phyloP scores from a whole-genome alignment of 1,140 invertebrate species.

The Agrypnia vestita region DNA sequence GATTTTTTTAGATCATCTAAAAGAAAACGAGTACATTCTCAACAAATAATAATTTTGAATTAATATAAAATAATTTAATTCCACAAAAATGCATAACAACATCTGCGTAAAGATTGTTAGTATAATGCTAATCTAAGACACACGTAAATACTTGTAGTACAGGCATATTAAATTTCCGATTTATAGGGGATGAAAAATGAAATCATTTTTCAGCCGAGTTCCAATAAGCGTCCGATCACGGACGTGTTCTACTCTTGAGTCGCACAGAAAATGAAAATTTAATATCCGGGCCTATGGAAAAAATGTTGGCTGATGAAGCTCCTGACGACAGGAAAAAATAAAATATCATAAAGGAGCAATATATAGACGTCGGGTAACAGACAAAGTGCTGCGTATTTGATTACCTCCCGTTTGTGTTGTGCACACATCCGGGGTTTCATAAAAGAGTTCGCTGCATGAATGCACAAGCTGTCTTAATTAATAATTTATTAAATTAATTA shows the following conservation, averaged over 20 bases:
- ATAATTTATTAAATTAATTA: no score
- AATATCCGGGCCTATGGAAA: conserved; percentile 49
- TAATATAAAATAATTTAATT: no score
- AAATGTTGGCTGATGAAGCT: conserved; percentile 14
- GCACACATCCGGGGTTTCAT: neutral
- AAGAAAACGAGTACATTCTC: no score
- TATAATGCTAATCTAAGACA: no score
- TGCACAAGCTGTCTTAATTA: no score
- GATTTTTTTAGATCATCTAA: no score
- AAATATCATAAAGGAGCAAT: conserved; percentile 4
- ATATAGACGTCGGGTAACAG: neutral
- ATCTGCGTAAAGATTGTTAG: no score
- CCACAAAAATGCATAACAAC: no score
- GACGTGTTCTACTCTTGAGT: neutral
- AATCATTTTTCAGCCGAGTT: conserved; percentile 28
- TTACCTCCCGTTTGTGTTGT: neutral
- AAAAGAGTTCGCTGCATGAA: no score
- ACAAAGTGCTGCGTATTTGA: conserved; percentile 1
- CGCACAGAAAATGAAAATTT: conserved; percentile 46
- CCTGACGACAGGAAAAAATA: neutral
- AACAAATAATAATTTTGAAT: no score
- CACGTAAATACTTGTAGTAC: no score
- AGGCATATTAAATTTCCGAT: no score
- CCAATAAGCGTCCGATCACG: conserved; percentile 26
- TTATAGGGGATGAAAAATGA: conserved; percentile 4